Percentiles rank a stretch among this genome's conserved stretches.
These are phyloP conservation scores for Epiblema foenella DNA, from an alignment of 2,888 invertebrate genomes.

Conservation along the genomic window DNA sequence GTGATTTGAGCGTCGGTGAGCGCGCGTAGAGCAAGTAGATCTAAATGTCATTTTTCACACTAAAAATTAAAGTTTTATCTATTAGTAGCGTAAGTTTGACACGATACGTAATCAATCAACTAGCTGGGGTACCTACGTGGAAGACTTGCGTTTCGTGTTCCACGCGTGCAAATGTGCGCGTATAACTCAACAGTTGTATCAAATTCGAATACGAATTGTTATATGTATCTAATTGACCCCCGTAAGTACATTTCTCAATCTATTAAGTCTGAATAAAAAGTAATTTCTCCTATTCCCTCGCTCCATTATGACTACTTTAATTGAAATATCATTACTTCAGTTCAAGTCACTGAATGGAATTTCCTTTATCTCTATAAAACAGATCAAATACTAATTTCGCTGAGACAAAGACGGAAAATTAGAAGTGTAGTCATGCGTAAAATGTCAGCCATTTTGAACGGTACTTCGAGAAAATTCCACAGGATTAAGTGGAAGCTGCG, in stretches of 20 bases:
- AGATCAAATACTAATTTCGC: constrained; percentile 75
- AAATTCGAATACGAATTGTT: not conserved
- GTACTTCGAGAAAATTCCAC: constrained; percentile 31
- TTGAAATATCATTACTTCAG: constrained; percentile 40
- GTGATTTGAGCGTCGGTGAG: no score
- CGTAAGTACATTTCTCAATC: not conserved
- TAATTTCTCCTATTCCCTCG: constrained; percentile 13
- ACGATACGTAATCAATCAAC: no score
- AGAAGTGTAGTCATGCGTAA: constrained; percentile 74
- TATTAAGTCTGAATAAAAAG: constrained; percentile 21
- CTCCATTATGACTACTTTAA: constrained; percentile 32
- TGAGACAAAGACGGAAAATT: constrained; percentile 75
- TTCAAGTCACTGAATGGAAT: constrained; percentile 26
- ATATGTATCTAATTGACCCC: not conserved
- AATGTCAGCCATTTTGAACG: constrained; percentile 55
- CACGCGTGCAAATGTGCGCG: no score
- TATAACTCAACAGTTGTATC: not conserved
- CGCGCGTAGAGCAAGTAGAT: no score
- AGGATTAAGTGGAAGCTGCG: constrained; percentile 27
- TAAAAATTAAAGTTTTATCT: no score
- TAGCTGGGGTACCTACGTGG: no score
- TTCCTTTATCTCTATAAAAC: constrained; percentile 48
- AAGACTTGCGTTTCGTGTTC: no score
- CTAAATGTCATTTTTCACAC: no score
- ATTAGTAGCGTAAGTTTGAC: no score